phyloP scores from a whole-genome alignment of 2,113 vertebrate genomes.

The Abramis brama region DNA sequence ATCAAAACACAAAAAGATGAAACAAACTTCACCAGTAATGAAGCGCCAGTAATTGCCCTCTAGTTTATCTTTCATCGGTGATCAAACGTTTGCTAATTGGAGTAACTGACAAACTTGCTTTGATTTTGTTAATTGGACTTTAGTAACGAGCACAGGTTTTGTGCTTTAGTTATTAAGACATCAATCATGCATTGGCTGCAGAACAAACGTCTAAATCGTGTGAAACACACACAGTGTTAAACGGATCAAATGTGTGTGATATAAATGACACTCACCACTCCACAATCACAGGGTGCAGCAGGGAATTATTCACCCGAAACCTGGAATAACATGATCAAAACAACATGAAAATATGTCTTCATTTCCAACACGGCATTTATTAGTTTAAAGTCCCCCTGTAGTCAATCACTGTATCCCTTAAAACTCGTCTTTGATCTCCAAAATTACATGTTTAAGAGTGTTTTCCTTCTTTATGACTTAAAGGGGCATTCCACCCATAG shows the following conservation, averaged over 20 bases:
- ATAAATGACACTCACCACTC: slow-evolving; percentile 26
- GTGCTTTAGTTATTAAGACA: slow-evolving; percentile 3
- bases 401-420: too few species aligned
- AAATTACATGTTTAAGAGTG: too few species aligned
- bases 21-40: not conserved
- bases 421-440: too few species aligned
- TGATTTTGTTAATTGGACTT: slow-evolving; percentile 7
- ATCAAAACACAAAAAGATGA: not conserved
- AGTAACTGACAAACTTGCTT: not conserved
- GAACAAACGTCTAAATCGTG: not conserved
- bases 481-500: too few species aligned
- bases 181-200: not conserved
- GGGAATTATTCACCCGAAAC: slow-evolving; percentile 43
- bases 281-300: slow-evolving; percentile 44
- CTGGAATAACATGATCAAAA: slow-evolving; percentile 6
- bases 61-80: slow-evolving; percentile 17
- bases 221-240: not conserved
- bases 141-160: not conserved
- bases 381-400: not conserved
- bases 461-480: too few species aligned
- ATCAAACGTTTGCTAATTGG: not conserved
- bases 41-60: not conserved
- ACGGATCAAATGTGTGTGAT: not conserved
- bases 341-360: not conserved
- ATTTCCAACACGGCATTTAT: not conserved